A percentile compares a stretch with the other conserved stretches of the same genome.
These are phyloP conservation scores for Drosophila persimilis DNA, from an alignment of 1,140 invertebrate genomes.

Conservation along the genomic window DNA sequence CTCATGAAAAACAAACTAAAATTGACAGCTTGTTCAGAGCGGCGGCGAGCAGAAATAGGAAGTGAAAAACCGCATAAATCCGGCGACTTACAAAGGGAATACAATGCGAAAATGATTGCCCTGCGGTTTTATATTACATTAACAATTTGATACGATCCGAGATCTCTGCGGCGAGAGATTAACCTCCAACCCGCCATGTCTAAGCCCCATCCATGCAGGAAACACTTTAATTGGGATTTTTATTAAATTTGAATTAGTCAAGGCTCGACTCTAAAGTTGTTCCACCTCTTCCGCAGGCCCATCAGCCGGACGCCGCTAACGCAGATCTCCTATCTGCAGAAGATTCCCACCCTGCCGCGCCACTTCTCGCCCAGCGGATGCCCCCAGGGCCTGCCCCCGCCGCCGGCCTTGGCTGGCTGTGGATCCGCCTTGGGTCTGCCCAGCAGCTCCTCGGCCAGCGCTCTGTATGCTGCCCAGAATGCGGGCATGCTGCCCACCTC, in stretches of 20 bases:
- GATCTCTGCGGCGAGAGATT: conserved; percentile 30
- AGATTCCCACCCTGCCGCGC: conserved; percentile 78
- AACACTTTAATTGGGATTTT: conserved; percentile 67
- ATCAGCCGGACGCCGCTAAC: conserved; percentile 83
- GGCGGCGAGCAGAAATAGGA: conserved; percentile 35
- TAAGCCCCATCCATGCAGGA: conserved; percentile 9
- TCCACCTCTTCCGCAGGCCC: conserved; percentile 84
- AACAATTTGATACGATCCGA: conserved; percentile 59
- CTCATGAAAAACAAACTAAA: conserved; percentile 66
- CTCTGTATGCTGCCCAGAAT: conserved; percentile 66
- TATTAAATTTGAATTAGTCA: conserved; percentile 73
- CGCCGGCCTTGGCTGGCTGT: conserved; percentile 24
- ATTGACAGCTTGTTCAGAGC: conserved; percentile 69
- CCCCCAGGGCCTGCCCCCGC: conserved; percentile 29
- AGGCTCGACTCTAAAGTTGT: conserved; percentile 39
- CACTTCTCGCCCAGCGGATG: conserved; percentile 75
- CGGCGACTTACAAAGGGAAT: conserved; percentile 64
- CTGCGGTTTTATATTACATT: conserved; percentile 65
- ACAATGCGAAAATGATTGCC: conserved; percentile 37
- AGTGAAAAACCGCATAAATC: conserved; percentile 73
- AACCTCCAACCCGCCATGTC: conserved; percentile 55
- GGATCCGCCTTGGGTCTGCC: conserved; percentile 50
- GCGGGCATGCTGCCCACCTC: conserved; percentile 80
- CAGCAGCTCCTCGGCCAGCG: conserved; percentile 78
- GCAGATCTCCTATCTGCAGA: conserved; percentile 81